These are phyloP conservation scores for Lacanobia oleracea DNA, from an alignment of 2,888 invertebrate species.

Conservation along the genomic window DNA sequence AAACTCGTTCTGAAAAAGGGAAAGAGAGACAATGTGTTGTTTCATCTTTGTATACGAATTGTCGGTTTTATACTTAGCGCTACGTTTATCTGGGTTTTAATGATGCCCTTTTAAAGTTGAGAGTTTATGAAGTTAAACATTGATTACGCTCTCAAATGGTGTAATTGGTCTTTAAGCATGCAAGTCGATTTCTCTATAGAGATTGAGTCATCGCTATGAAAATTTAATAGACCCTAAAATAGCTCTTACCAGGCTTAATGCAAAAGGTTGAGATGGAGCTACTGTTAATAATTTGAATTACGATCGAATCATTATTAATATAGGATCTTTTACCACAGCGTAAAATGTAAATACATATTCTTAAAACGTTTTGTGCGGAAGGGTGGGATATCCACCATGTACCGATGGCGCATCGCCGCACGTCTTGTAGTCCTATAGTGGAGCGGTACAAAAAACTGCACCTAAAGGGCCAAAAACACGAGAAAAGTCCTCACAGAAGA, in stretches of 20 bases:
- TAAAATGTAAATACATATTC: no score
- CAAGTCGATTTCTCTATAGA: background rate
- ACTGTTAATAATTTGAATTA: background rate
- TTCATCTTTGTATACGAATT: conserved; percentile 29
- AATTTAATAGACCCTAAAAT: background rate
- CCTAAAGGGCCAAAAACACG: background rate
- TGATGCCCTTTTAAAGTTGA: conserved; percentile 9
- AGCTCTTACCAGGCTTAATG: no score
- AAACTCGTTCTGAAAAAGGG: conserved; percentile 49
- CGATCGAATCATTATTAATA: no score
- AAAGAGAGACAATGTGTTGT: conserved; percentile 41
- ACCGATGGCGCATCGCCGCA: no score
- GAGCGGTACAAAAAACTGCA: background rate
- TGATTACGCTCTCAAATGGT: background rate
- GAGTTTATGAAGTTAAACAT: conserved; percentile 5
- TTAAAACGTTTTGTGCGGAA: no score
- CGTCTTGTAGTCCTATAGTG: no score
- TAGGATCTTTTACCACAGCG: no score
- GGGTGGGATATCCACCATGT: no score
- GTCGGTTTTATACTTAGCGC: conserved; percentile 14
- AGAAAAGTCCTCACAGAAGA: background rate
- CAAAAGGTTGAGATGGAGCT: no score
- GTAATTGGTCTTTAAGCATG: background rate
- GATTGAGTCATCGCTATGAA: no score
- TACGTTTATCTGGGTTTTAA: conserved; percentile 14